Percentiles rank a stretch among this genome's conserved stretches.
Conservation (phyloP, 1,140 invertebrate species). For the Pararge aegeria region DNA sequence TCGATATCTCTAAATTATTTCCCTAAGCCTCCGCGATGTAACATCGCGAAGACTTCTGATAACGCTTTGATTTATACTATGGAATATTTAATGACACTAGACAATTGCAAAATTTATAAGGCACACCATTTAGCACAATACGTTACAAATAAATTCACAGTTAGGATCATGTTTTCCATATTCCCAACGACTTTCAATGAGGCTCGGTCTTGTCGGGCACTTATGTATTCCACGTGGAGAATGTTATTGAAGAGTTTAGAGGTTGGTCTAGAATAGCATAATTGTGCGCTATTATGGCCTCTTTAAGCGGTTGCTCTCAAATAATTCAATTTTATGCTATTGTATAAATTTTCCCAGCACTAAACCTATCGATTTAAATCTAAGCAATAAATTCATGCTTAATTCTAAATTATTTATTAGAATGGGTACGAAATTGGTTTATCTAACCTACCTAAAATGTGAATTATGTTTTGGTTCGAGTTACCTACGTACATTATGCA, state of each 20-base stretch:
- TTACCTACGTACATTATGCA: too few relatives aligned
- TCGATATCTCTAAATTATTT: conserved; percentile 74
- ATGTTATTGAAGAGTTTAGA: conserved; percentile 34
- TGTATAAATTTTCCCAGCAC: conserved; percentile 30
- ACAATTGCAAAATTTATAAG: conserved; percentile 75
- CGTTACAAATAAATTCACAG: conserved; percentile 70
- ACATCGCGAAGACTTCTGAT: conserved; percentile 61
- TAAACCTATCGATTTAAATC: conserved; percentile 13
- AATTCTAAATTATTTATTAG: conserved; percentile 4
- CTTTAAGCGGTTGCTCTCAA: conserved; percentile 29
- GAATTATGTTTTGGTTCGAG: too few relatives aligned
- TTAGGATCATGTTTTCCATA: conserved; percentile 56
- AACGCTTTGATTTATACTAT: conserved; percentile 72
- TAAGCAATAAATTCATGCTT: conserved; percentile 14
- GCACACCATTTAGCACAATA: conserved; percentile 51
- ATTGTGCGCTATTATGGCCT: conserved; percentile 26
- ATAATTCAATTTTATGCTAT: conserved; percentile 33
- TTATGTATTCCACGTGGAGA: conserved; percentile 53
- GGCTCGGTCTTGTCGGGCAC: conserved; percentile 35
- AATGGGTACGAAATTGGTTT: not conserved
- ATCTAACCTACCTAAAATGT: not conserved
- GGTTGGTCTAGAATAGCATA: conserved; percentile 30
- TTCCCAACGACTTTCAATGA: conserved; percentile 48
- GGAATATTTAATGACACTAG: conserved; percentile 75
- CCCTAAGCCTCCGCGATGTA: conserved; percentile 56